These are phyloP conservation scores for Apotomis turbidana DNA, from an alignment of 2,888 invertebrate genomes.

Conservation along the genomic window DNA sequence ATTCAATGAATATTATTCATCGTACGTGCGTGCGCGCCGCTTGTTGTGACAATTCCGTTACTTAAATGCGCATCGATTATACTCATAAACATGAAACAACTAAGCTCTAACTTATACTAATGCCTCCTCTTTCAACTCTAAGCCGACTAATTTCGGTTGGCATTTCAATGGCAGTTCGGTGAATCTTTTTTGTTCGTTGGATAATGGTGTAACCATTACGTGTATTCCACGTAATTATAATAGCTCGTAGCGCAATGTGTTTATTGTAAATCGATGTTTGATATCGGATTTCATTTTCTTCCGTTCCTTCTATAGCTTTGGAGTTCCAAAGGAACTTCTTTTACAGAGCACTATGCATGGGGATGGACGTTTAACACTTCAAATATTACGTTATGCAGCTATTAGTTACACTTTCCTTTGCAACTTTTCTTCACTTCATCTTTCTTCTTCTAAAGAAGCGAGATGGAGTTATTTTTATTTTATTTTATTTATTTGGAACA, in stretches of 20 bases:
- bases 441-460: too few species aligned
- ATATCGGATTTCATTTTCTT: conserved; percentile 11
- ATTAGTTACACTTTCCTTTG: too few species aligned
- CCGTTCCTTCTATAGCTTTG: conserved; percentile 5
- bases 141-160: conserved; percentile 11
- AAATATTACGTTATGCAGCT: not conserved
- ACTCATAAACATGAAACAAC: conserved; percentile 25
- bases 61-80: conserved; percentile 59
- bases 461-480: too few species aligned
- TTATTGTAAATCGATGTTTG: conserved; percentile 26
- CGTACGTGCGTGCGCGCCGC: conserved; percentile 51
- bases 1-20: too few species aligned
- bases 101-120: not conserved
- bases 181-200: conserved; percentile 32
- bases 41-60: conserved; percentile 61
- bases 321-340: too few species aligned
- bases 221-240: conserved; percentile 32
- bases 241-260: conserved; percentile 16
- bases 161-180: conserved; percentile 30
- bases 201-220: conserved; percentile 37
- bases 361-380: not conserved
- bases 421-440: too few species aligned
- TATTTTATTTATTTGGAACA: too few species aligned
- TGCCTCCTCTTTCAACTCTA: conserved; percentile 1
- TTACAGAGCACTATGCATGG: not conserved